Evolutionary conservation across 2,113 vertebrate species (phyloP).

Genomic region (Tursiops truncatus): DNA sequence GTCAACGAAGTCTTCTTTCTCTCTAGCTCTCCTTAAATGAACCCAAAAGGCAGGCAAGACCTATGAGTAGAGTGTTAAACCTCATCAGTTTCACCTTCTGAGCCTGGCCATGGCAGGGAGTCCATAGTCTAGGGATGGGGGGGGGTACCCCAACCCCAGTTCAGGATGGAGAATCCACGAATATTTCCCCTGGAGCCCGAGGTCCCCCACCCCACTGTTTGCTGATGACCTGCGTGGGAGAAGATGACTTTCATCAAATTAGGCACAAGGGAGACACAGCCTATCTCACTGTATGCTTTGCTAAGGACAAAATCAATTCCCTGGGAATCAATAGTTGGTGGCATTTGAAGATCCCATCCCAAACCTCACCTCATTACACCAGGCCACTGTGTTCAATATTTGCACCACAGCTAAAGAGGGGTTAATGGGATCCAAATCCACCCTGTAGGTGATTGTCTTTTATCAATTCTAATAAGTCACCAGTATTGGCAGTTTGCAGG

Average conservation of each 20-base stretch:
- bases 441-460: slow-evolving; percentile 25
- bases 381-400: background rate
- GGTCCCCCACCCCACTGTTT: background rate
- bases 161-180: background rate
- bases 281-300: background rate
- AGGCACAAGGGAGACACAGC: background rate
- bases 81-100: background rate
- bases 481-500: slow-evolving; percentile 36
- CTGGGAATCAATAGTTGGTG: background rate
- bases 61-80: background rate
- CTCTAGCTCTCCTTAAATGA: background rate
- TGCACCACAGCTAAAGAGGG: background rate
- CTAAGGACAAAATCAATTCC: background rate
- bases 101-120: background rate
- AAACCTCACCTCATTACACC: background rate
- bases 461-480: slow-evolving; percentile 48
- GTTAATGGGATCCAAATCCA: background rate
- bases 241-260: background rate
- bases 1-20: background rate
- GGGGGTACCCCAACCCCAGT: background rate
- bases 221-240: background rate
- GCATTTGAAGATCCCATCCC: background rate
- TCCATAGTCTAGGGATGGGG: background rate
- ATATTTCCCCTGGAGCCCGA: background rate
- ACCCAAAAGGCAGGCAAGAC: background rate